Conservation (phyloP, 2,888 invertebrate genomes). For the Thera britannica region DNA sequence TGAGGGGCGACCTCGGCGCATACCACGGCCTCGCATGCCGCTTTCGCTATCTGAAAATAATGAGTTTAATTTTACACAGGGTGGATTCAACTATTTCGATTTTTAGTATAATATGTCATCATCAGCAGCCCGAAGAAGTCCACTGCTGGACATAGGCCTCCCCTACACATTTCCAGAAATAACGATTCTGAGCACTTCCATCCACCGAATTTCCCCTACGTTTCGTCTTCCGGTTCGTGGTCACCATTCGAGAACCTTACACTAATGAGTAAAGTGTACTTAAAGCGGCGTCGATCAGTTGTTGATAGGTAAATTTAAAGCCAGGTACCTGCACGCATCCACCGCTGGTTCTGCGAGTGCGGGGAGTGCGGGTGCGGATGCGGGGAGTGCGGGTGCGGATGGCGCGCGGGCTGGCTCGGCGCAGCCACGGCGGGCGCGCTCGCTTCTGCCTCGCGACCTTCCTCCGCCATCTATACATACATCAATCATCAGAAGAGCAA, state of each 20-base stretch:
- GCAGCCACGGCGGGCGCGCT: slow-evolving; percentile 80
- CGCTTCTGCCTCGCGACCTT: slow-evolving; percentile 93
- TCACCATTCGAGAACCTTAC: no score
- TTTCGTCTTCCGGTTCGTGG: no score
- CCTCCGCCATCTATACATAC: slow-evolving; percentile 80
- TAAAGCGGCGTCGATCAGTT: no score
- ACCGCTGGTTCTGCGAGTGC: slow-evolving; percentile 69
- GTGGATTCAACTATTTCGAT: no score
- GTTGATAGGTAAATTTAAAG: no score
- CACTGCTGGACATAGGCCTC: no score
- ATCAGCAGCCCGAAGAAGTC: no score
- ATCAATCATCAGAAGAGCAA: not conserved
- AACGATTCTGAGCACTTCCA: no score
- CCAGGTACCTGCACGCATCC: slow-evolving; percentile 74
- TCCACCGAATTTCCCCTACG: no score
- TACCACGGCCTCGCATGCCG: slow-evolving; percentile 73
- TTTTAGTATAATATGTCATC: no score
- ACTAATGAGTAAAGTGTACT: not conserved
- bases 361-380: slow-evolving; percentile 53
- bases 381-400: slow-evolving; percentile 46
- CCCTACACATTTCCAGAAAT: no score
- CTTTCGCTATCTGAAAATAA: slow-evolving; percentile 73
- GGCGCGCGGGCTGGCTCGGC: slow-evolving; percentile 72
- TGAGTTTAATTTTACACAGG: slow-evolving; percentile 1
- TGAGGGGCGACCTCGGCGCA: slow-evolving; percentile 71